A percentile compares a stretch with the other conserved stretches of the same genome.
phyloP scores from a whole-genome alignment of 1,140 invertebrate genomes.

The Trissolcus basalis region DNA sequence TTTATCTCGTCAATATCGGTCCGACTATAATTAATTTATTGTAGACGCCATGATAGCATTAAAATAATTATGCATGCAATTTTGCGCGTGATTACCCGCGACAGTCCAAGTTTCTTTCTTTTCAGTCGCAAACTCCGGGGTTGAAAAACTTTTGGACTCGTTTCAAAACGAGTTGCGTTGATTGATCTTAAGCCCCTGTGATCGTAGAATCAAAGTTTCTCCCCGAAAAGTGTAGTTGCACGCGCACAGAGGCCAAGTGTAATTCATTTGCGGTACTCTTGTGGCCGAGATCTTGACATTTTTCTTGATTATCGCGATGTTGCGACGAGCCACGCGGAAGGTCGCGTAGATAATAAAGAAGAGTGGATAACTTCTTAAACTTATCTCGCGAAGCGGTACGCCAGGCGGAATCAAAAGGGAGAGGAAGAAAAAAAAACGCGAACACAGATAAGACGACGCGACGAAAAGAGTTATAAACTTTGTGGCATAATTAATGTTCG shows the following conservation, averaged over 20 bases:
- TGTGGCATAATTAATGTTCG: conserved; percentile 47
- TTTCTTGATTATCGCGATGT: conserved; percentile 54
- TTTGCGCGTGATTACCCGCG: too few species aligned
- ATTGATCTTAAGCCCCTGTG: conserved; percentile 5
- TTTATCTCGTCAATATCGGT: conserved; percentile 30
- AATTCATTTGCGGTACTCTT: conserved; percentile 39
- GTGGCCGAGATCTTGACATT: conserved; percentile 42
- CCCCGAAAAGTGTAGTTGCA: conserved; percentile 7
- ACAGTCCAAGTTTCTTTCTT: conserved; percentile 6
- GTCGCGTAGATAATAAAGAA: conserved; percentile 53
- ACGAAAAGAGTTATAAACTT: conserved; percentile 32
- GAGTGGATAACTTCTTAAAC: conserved; percentile 57
- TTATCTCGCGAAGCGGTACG: conserved; percentile 42
- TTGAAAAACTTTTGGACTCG: too few species aligned
- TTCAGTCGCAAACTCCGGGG: not conserved
- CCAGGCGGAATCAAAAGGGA: conserved; percentile 40
- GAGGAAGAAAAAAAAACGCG: conserved; percentile 16
- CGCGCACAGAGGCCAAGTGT: conserved; percentile 17
- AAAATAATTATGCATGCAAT: conserved; percentile 10
- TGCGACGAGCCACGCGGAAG: conserved; percentile 29
- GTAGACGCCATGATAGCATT: conserved; percentile 14
- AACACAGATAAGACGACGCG: conserved; percentile 27
- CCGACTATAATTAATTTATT: conserved; percentile 29
- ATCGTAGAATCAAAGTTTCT: conserved; percentile 27
- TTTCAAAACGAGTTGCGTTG: conserved; percentile 1